Evolutionary conservation across 2,113 vertebrate genomes (phyloP).

Genomic region (Regulus satrapa): DNA sequence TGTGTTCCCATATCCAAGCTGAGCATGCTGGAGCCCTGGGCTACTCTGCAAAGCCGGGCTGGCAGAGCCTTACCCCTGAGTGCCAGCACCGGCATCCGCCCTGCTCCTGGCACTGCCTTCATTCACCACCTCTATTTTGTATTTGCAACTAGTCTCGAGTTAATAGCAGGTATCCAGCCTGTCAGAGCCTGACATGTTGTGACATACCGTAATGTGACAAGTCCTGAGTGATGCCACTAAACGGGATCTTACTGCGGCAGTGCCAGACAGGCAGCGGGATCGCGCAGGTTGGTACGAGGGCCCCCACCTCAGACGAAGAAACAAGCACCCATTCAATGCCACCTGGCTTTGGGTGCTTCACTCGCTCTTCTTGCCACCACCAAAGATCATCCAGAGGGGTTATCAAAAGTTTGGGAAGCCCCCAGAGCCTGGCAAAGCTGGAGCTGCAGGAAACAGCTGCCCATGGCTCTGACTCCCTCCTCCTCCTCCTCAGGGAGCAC

Average conservation of each 20-base stretch:
- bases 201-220: conserved; percentile 49
- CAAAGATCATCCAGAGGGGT: background rate
- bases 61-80: background rate
- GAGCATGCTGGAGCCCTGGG: fast-evolving
- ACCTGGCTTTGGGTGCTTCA: background rate
- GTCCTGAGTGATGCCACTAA: conserved; percentile 64
- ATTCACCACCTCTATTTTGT: conserved; percentile 33
- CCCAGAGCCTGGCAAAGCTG: background rate
- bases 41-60: background rate
- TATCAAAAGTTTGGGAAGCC: fast-evolving
- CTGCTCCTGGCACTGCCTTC: background rate
- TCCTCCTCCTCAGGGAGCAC: background rate
- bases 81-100: background rate
- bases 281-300: background rate
- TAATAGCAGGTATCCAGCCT: conserved; percentile 67
- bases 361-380: fast-evolving
- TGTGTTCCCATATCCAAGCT: fast-evolving
- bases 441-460: background rate
- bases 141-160: conserved; percentile 40
- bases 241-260: background rate
- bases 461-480: background rate
- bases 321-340: background rate
- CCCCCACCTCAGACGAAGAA: background rate
- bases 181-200: conserved; percentile 68
- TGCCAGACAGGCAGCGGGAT: background rate